These are phyloP conservation scores for Saccopteryx bilineata DNA, from an alignment of 2,113 vertebrate species.

Conservation along the genomic window DNA sequence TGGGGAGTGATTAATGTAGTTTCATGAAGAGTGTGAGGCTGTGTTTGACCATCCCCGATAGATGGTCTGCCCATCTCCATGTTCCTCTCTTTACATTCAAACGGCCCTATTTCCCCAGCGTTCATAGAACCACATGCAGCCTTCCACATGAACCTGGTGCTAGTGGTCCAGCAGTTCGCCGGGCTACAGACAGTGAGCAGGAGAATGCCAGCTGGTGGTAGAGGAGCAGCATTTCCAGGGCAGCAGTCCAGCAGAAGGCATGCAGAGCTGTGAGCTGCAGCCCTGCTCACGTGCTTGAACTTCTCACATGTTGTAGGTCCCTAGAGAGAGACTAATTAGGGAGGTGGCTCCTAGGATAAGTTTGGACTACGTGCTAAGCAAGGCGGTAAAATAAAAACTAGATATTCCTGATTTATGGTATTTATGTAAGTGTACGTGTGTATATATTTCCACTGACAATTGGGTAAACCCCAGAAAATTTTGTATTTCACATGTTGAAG, in stretches of 20 bases:
- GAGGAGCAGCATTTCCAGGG: background rate
- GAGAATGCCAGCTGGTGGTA: background rate
- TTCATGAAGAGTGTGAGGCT: background rate
- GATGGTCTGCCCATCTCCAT: background rate
- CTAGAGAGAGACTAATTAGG: background rate
- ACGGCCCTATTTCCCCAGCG: background rate
- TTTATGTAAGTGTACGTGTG: background rate
- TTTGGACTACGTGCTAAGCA: background rate
- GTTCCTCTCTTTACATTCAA: background rate
- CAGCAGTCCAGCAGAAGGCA: background rate
- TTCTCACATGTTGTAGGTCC: background rate
- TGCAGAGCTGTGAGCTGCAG: background rate
- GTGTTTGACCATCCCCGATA: background rate
- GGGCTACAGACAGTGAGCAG: background rate
- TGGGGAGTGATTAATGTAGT: background rate
- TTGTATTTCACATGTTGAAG: background rate
- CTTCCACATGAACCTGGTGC: background rate
- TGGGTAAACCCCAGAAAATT: background rate
- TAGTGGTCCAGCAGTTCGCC: background rate
- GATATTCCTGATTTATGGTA: background rate
- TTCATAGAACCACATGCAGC: background rate
- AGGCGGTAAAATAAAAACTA: background rate
- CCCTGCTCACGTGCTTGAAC: background rate
- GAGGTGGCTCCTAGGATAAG: background rate
- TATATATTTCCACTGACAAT: background rate